Evolutionary conservation across 2,113 vertebrate species (phyloP).

Genomic region (Hiodon tergisus): DNA sequence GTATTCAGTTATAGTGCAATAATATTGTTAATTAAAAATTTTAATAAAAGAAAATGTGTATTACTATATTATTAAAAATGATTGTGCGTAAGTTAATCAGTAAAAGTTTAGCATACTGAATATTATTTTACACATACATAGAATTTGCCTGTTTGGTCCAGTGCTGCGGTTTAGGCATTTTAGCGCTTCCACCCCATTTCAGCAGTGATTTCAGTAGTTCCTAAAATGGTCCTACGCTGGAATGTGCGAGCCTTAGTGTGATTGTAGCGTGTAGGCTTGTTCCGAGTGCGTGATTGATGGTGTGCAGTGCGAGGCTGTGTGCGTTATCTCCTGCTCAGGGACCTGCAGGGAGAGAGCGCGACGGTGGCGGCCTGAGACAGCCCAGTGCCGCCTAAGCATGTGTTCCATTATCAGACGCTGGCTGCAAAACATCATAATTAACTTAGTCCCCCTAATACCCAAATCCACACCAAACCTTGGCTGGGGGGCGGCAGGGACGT

Average conservation of each 20-base stretch:
- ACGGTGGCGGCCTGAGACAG: slow-evolving; percentile 42
- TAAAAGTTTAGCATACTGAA: not conserved
- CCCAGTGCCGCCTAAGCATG: slow-evolving; percentile 58
- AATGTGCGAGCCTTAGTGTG: slow-evolving; percentile 38
- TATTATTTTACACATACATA: too few species aligned
- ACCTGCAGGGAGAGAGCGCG: slow-evolving; percentile 43
- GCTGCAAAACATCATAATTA: slow-evolving; percentile 58
- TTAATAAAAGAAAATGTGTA: not conserved
- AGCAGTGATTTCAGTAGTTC: not conserved
- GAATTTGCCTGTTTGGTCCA: too few species aligned
- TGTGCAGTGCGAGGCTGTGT: slow-evolving; percentile 27
- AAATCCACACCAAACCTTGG: slow-evolving; percentile 49
- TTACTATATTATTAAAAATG: not conserved
- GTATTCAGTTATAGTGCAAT: not conserved
- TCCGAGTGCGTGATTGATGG: slow-evolving; percentile 56
- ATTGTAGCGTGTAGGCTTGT: slow-evolving; percentile 49
- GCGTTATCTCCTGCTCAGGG: slow-evolving; percentile 33
- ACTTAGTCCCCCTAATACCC: slow-evolving; percentile 55
- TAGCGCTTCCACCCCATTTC: too few species aligned
- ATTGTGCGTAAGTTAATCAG: not conserved
- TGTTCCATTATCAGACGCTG: slow-evolving; percentile 56
- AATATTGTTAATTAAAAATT: not conserved
- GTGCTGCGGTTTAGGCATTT: too few species aligned
- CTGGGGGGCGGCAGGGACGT: slow-evolving; percentile 40
- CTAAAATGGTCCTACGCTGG: not conserved